Evolutionary conservation across 2,888 invertebrate species (phyloP).

Genomic region (Monopis laevigella): DNA sequence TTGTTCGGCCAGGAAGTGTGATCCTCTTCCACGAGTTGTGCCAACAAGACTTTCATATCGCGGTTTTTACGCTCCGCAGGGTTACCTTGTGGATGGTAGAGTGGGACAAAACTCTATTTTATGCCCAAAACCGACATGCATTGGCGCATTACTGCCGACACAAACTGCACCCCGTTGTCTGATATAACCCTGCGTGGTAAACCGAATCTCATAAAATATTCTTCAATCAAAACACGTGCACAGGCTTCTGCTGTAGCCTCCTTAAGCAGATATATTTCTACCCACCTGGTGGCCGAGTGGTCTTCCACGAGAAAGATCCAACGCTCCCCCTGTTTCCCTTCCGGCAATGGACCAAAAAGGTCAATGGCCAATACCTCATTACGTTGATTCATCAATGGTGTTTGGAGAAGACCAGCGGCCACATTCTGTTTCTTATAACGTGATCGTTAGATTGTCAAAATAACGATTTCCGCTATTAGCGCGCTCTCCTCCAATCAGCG

Average conservation of each 20-base stretch:
- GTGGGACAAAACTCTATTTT: conserved; percentile 20
- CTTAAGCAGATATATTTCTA: conserved; percentile 22
- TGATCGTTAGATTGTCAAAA: no score
- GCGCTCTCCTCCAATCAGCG: no score
- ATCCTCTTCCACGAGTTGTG: neutral
- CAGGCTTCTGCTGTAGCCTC: conserved; percentile 22
- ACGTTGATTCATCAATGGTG: conserved; percentile 18
- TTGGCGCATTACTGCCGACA: conserved; percentile 24
- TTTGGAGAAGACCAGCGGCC: conserved; percentile 27
- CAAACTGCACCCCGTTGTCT: conserved; percentile 27
- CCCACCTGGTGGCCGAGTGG: conserved; percentile 21
- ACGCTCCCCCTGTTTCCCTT: no score
- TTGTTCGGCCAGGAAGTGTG: neutral
- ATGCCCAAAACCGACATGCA: conserved; percentile 18
- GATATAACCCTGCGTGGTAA: no score
- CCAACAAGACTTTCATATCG: no score
- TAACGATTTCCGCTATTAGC: no score
- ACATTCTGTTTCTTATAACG: no score
- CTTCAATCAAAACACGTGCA: conserved; percentile 21
- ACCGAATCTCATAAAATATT: conserved; percentile 26
- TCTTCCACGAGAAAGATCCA: conserved; percentile 24
- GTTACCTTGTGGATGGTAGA: no score
- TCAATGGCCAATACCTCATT: conserved; percentile 26
- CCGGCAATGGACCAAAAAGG: no score
- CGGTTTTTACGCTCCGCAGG: no score